Evolutionary conservation across 2,113 vertebrate species (phyloP).

Genomic region (Gyps fulvus): DNA sequence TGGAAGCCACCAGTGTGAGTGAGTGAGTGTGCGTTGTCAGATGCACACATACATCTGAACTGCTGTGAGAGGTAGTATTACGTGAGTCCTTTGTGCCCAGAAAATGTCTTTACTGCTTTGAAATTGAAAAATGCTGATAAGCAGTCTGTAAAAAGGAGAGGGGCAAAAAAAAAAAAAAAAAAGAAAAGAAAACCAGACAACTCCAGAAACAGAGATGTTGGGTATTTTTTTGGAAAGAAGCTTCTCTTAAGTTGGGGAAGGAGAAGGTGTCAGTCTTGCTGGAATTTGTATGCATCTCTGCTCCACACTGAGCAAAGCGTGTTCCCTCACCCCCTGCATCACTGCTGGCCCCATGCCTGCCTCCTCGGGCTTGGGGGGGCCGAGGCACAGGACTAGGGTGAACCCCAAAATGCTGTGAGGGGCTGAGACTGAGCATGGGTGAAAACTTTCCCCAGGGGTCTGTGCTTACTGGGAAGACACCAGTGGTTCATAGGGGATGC

Average conservation of each 20-base stretch:
- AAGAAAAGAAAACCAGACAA: not conserved
- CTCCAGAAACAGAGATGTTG: not conserved
- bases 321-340: not conserved
- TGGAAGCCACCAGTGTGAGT: not conserved
- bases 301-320: not conserved
- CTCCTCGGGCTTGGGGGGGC: not conserved
- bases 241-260: not conserved
- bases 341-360: accelerated
- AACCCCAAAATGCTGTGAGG: not conserved
- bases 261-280: not conserved
- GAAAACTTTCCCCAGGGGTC: not conserved
- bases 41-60: conserved; percentile 9
- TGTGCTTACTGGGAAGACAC: not conserved
- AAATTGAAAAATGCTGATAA: conserved; percentile 43
- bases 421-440: not conserved
- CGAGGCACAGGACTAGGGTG: not conserved
- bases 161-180: accelerated
- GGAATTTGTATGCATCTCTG: not conserved
- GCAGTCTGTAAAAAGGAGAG: not conserved
- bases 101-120: conserved; percentile 37
- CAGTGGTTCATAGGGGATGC: not conserved
- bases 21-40: not conserved
- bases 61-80: conserved; percentile 45
- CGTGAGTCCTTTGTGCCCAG: conserved; percentile 10
- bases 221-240: not conserved